phyloP scores from a whole-genome alignment of 2,888 invertebrate species.

The Mamestra brassicae region DNA sequence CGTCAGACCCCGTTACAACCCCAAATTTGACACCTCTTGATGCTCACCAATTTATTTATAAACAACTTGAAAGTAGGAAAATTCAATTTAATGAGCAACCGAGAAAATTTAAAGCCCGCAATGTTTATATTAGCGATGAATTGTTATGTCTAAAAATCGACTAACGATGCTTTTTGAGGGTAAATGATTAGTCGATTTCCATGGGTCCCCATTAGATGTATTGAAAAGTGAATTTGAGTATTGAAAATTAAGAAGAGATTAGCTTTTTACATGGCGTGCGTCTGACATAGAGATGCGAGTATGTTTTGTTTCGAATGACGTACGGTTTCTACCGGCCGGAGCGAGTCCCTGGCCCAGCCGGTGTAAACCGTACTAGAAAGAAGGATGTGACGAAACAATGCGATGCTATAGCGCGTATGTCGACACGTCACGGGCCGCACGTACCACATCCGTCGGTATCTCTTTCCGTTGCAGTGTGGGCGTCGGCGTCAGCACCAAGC shows the following conservation, averaged over 20 bases:
- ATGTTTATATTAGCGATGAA: conserved; percentile 47
- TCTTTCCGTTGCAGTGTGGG: conserved; percentile 81
- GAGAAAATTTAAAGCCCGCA: conserved; percentile 16
- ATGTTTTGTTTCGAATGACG: conserved; percentile 56
- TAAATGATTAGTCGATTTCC: conserved; percentile 51
- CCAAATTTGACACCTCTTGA: conserved; percentile 6
- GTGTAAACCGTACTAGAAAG: conserved; percentile 22
- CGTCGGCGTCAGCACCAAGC: conserved; percentile 84
- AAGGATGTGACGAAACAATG: conserved; percentile 58
- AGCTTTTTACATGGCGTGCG: conserved; percentile 64
- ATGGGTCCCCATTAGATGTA: conserved; percentile 26
- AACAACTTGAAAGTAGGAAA: conserved; percentile 56
- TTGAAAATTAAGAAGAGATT: conserved; percentile 50
- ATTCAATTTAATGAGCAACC: conserved; percentile 25
- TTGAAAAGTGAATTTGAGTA: conserved; percentile 26
- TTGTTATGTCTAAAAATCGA: conserved; percentile 57
- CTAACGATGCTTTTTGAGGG: conserved; percentile 21
- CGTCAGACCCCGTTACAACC: conserved; percentile 26
- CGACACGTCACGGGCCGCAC: conserved; percentile 75
- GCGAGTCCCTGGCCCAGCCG: neutral
- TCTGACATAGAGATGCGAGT: conserved; percentile 60
- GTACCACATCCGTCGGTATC: conserved; percentile 80
- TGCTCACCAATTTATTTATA: neutral
- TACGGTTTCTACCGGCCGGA: neutral
- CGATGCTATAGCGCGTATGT: conserved; percentile 62